These are phyloP conservation scores for Dioctria linearis DNA, from an alignment of 2,888 invertebrate species.

Conservation along the genomic window DNA sequence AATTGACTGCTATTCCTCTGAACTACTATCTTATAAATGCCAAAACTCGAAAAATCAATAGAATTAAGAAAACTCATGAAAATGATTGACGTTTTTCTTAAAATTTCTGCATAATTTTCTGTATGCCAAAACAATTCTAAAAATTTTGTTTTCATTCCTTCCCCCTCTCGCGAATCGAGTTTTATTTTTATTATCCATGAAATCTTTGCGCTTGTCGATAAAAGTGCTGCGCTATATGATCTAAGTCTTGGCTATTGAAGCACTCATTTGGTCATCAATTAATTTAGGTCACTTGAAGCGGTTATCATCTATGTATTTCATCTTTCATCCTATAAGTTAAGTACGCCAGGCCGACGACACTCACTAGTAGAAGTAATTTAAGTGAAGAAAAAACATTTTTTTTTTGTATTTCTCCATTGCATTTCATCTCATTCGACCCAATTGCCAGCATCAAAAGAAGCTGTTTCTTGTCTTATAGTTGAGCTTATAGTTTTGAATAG, in stretches of 20 bases:
- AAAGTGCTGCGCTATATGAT: constrained; percentile 5
- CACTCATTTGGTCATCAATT: constrained; percentile 3
- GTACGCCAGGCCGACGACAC: too few species aligned
- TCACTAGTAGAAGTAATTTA: too few species aligned
- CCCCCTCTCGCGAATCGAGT: neutral
- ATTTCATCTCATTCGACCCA: constrained; percentile 40
- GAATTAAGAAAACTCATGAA: too few species aligned
- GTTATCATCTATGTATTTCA: constrained; percentile 9
- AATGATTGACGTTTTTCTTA: too few species aligned
- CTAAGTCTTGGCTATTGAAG: neutral
- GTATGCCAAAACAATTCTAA: too few species aligned
- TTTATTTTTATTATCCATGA: constrained; percentile 20
- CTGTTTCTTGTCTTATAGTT: neutral
- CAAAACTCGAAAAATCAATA: too few species aligned
- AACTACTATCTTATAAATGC: too few species aligned
- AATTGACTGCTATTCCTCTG: too few species aligned
- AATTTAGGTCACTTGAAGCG: constrained; percentile 41
- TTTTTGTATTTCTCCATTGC: constrained; percentile 3
- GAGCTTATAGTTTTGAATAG: neutral
- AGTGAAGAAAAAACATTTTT: too few species aligned
- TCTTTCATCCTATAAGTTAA: neutral
- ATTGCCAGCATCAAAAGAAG: constrained; percentile 14
- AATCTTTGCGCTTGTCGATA: too few species aligned
- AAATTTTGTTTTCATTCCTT: too few species aligned
- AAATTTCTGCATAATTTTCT: too few species aligned